phyloP scores from a whole-genome alignment of 2,888 invertebrate species.

The Diaperis boleti region DNA sequence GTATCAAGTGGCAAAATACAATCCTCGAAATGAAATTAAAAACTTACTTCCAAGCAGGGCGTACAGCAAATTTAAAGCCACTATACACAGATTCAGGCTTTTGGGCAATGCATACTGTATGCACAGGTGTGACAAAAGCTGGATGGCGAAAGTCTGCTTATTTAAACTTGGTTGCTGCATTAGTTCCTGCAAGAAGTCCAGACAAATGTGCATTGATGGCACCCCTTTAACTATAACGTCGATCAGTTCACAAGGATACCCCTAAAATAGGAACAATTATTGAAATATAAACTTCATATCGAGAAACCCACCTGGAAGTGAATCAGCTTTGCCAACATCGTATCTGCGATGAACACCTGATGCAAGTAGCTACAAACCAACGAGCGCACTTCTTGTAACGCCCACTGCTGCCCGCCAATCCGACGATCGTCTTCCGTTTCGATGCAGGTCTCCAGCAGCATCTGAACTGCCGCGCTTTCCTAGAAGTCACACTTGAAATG shows the following conservation, averaged over 20 bases:
- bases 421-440: constrained; percentile 80
- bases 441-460: constrained; percentile 91
- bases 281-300: constrained; percentile 45
- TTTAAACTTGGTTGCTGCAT: constrained; percentile 92
- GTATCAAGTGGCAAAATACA: too few relatives aligned
- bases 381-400: constrained; percentile 89
- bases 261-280: too few relatives aligned
- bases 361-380: constrained; percentile 95
- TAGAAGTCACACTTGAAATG: too few relatives aligned
- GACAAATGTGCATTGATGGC: constrained; percentile 98
- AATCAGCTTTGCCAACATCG: constrained; percentile 92
- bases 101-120: constrained; percentile 94
- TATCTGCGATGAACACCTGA: constrained; percentile 96
- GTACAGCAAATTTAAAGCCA: constrained; percentile 89
- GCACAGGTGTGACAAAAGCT: constrained; percentile 92
- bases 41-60: constrained; percentile 78
- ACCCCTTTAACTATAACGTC: constrained; percentile 94
- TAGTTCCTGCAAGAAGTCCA: constrained; percentile 96
- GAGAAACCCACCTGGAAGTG: constrained; percentile 80
- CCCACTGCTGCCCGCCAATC: constrained; percentile 80
- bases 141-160: constrained; percentile 95
- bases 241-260: constrained; percentile 91
- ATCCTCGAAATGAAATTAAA: too few relatives aligned
- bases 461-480: constrained; percentile 74
- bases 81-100: constrained; percentile 88